phyloP scores from a whole-genome alignment of 2,797 vertebrate genomes.

The Parotocinclus haroldoi region DNA sequence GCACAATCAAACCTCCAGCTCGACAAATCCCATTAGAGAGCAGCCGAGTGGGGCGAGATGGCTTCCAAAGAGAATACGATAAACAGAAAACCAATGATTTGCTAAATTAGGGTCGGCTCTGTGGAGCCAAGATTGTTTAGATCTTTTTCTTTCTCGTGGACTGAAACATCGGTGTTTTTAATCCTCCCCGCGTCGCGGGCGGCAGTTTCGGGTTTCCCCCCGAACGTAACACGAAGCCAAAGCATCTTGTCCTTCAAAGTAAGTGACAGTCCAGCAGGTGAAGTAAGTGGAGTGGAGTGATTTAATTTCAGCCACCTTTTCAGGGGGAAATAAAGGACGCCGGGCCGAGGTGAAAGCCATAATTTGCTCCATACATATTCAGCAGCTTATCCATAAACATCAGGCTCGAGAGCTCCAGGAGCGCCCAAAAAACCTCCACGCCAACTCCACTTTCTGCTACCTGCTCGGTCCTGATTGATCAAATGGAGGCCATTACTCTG shows the following conservation, averaged over 20 bases:
- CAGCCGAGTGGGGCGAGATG: slow-evolving; percentile 24
- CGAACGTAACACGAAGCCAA: too few species aligned
- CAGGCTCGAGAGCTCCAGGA: slow-evolving; percentile 1
- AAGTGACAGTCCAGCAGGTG: slow-evolving; percentile 25
- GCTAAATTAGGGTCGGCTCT: slow-evolving; percentile 23
- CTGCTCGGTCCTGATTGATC: slow-evolving; percentile 3
- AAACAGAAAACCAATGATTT: slow-evolving; percentile 6
- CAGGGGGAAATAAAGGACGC: slow-evolving; percentile 36
- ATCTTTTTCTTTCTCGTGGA: too few species aligned
- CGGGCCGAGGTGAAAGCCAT: slow-evolving; percentile 38
- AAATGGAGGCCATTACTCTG: neutral
- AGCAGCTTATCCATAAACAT: slow-evolving; percentile 56
- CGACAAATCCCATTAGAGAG: slow-evolving; percentile 42
- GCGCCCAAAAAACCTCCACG: neutral
- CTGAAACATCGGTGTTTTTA: too few species aligned
- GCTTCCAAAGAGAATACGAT: slow-evolving; percentile 23
- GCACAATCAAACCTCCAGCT: slow-evolving; percentile 33
- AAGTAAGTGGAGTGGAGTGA: slow-evolving; percentile 46
- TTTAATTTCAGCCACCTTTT: slow-evolving; percentile 49
- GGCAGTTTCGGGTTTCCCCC: too few species aligned
- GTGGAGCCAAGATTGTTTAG: too few species aligned
- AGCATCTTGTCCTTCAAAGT: slow-evolving; percentile 42
- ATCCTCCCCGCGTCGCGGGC: too few species aligned
- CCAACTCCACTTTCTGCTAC: neutral
- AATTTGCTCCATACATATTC: slow-evolving; percentile 50